These are phyloP conservation scores for Corythoichthys haematopterus DNA, from an alignment of 2,113 vertebrate species.

Conservation along the genomic window DNA sequence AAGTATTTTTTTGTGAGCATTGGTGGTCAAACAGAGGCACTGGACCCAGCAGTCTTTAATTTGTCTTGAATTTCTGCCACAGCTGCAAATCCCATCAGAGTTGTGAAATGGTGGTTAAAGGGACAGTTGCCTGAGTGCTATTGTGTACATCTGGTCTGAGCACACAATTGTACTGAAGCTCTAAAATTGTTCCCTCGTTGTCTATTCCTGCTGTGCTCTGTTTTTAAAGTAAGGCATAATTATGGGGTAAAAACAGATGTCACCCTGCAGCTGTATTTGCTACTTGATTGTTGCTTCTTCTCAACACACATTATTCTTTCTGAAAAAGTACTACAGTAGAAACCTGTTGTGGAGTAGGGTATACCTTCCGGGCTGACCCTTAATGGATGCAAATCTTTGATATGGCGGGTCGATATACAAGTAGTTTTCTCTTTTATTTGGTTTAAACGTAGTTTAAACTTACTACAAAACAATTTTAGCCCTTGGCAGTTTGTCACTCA, in stretches of 20 bases:
- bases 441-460: too few species aligned
- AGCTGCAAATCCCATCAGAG: background rate
- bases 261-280: conserved; percentile 14
- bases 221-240: conserved; percentile 23
- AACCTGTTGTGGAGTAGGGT: too few species aligned
- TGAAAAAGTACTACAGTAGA: background rate
- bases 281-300: background rate
- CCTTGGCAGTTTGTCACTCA: too few species aligned
- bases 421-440: too few species aligned
- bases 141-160: background rate
- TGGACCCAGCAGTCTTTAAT: background rate
- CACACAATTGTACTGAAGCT: background rate
- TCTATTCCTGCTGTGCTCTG: background rate
- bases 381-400: too few species aligned
- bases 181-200: background rate
- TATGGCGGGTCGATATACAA: too few species aligned
- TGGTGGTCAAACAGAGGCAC: background rate
- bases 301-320: background rate
- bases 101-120: background rate
- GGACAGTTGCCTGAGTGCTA: background rate
- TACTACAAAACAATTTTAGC: too few species aligned
- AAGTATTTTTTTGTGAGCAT: background rate
- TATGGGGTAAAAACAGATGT: conserved; percentile 33
- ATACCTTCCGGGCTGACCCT: too few species aligned
- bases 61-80: background rate